Evolutionary conservation across 2,888 invertebrate genomes (phyloP), one percentile per base, ranked within the genome.

Genomic region (Leptothorax acervorum): DNA sequence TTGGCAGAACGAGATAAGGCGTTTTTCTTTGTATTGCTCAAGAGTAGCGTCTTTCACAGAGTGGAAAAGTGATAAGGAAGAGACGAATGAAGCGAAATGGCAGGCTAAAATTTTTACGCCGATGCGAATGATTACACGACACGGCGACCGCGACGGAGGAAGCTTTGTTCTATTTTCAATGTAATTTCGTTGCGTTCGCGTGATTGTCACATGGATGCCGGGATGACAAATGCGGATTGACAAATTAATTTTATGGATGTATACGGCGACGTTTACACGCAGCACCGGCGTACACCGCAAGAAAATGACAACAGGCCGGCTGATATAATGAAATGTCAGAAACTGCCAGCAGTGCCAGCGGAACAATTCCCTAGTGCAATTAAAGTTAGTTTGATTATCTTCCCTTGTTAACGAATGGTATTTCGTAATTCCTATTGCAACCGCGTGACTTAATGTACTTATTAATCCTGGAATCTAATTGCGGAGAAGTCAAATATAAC

Each of bases 351-450:
- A 9, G 48, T 15, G 31, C 3, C 12, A 35, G 31, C 31, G 66
- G 18, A 76, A 76, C 66, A 76, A 76, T 76, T 76, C 76, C 51
- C 76, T 12, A 2, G 28, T 28, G 53, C 51, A 76, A 76, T 76
- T 65, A 66, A 66, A 76, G 53, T 76, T 66, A 76, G 76, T 66
- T 42, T 76, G 66, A 76, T 65, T 65, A 76, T 66, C 28, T 48
- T 0, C 6, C 39, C 39, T 53, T 66, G 68, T 66, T 66, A 76
- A 76, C n/a, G 76, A 76, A 48, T 45, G 28, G 12, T 31, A 31
- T 62, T 62, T 18, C n/a, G 35, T 75, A 48, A 75, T 63, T 23
- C 31, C 42, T 62, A 45, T 63, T 35, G 35, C 48, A 62, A 62
- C 31, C 31, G 35, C 48, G 12, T 2, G 45, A 48, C 63, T 63